These are phyloP conservation scores for Dissostichus mawsoni DNA, from an alignment of 2,113 vertebrate genomes.

Conservation along the genomic window DNA sequence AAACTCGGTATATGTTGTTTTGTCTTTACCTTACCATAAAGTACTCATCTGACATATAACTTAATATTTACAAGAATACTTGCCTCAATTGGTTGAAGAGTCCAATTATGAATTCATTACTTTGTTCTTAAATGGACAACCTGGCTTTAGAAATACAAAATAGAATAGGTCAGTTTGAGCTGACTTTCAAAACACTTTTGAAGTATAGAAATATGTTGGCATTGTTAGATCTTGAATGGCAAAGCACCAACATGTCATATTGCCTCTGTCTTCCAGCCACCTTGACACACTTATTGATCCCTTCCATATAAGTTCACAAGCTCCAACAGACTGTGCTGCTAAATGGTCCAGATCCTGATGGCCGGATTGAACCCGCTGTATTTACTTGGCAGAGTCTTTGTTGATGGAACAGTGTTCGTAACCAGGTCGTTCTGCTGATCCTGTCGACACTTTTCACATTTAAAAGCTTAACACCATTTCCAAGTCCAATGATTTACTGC, in stretches of 20 bases:
- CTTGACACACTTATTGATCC: too few species aligned
- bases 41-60: too few species aligned
- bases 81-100: too few species aligned
- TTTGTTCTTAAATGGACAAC: too few species aligned
- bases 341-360: neutral
- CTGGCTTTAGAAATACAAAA: neutral
- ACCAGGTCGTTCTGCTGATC: neutral
- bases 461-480: conserved; percentile 22
- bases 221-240: neutral
- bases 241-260: neutral
- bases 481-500: neutral
- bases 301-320: neutral
- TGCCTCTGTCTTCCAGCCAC: neutral
- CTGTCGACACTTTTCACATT: conserved; percentile 25
- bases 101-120: too few species aligned
- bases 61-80: too few species aligned
- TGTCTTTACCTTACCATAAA: too few species aligned
- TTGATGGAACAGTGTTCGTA: conserved; percentile 5
- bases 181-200: neutral
- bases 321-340: neutral
- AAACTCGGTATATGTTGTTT: too few species aligned
- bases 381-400: conserved; percentile 3
- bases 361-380: neutral
- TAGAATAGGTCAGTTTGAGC: neutral
- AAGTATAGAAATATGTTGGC: neutral